Evolutionary conservation across 2,888 invertebrate species (phyloP).

Genomic region (Aleiodes alternator): DNA sequence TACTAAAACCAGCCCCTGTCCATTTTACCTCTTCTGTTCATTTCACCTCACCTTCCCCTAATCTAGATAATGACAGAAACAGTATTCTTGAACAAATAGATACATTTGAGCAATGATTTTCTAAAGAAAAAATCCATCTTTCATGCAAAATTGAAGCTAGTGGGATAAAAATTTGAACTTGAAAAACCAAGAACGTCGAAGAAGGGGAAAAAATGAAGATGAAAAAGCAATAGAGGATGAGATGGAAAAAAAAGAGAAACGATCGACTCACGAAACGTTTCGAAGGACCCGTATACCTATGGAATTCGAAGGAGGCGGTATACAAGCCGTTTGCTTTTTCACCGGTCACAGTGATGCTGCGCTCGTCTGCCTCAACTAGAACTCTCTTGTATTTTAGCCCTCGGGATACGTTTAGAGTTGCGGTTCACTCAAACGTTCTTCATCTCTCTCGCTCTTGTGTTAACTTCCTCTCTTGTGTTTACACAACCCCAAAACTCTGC

Average conservation of each 20-base stretch:
- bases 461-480: constrained; percentile 50
- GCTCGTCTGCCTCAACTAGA: constrained; percentile 38
- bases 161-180: too few relatives aligned
- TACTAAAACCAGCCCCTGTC: too few relatives aligned
- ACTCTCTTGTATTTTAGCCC: constrained; percentile 31
- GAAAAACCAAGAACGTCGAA: too few relatives aligned
- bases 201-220: too few relatives aligned
- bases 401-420: constrained; percentile 25
- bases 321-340: not conserved
- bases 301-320: not conserved
- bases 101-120: constrained; percentile 35
- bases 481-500: constrained; percentile 51
- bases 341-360: constrained; percentile 24
- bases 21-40: too few relatives aligned
- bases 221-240: too few relatives aligned
- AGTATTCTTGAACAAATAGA: constrained; percentile 42
- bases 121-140: not conserved
- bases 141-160: not conserved
- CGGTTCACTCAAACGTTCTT: constrained; percentile 7
- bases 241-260: constrained; percentile 1
- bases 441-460: constrained; percentile 48
- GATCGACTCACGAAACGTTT: too few relatives aligned
- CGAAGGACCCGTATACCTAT: too few relatives aligned
- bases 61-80: not conserved
- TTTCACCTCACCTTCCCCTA: too few relatives aligned